Base-by-base conservation (phyloP, 2,113 vertebrate species). In the Myrmecobius fasciatus region DNA sequence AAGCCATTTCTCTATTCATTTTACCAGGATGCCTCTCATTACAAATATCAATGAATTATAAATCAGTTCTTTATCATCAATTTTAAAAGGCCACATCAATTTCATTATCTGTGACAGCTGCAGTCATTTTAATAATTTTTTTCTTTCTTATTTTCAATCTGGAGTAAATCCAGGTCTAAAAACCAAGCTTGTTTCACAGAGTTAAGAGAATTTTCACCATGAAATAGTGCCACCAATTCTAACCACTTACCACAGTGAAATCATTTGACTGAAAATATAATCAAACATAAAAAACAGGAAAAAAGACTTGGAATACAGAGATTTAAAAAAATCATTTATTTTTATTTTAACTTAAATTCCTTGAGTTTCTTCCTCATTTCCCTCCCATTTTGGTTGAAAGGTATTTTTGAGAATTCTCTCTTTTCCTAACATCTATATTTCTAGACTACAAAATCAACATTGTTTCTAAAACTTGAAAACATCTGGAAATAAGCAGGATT, bases 401-500 rank as follows among this genome's bases (percentile, higher is more conserved):
- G 53, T 88, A 49, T 96, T 94, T 92, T 90, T 53, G 67, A 49
- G 24, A 47, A 93, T 53, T 60, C 51, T 7, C 47, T 89, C 56
- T 52, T 90, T 91, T 96, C 94, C 56, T 54, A 95, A 20, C 56
- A 26, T 89, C 60, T 89, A 3, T 89, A 93, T 90, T n/a, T 36
- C 90, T 90, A 48, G 11, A 92, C 28, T 96, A 91, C 83, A 91
- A 90, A 51, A 95, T 93, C 75, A 93, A 26, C 67, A 94, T n/a
- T 67, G 0, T 75, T 94, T 96, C 49, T 56, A 94, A 95, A 94
- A 31, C 46, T 89, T 92, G 31, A 43, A 89, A 91, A 92, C 92
- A 96, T 97, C 92, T 96, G 96, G 91, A 95, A 97, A 75, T 51
- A 26, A 91, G 94, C 49, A 83, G 9, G 7, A 91, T 94, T 43